phyloP scores from a whole-genome alignment of 1,140 invertebrate species.

The Megalonaias nervosa region DNA sequence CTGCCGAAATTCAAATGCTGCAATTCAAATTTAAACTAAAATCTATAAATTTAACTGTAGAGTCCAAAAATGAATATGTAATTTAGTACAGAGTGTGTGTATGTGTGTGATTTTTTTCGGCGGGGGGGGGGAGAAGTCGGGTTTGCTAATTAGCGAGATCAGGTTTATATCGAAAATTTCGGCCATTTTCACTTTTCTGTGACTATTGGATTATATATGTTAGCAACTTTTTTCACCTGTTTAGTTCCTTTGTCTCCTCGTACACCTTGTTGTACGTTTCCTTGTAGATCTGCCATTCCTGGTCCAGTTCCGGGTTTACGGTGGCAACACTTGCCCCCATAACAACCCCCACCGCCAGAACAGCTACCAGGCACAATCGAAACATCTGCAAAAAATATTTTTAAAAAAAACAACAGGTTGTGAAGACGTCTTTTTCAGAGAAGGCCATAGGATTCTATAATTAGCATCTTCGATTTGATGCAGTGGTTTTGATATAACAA shows the following conservation, averaged over 20 bases:
- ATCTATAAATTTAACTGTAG: background rate
- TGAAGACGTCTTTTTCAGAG: too few relatives aligned
- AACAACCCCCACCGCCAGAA: conserved; percentile 22
- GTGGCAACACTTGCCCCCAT: conserved; percentile 6
- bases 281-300: conserved; percentile 47
- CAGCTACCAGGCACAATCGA: conserved; percentile 23
- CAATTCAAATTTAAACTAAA: background rate
- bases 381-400: conserved; percentile 37
- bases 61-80: background rate
- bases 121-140: too few relatives aligned
- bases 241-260: conserved; percentile 24
- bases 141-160: too few relatives aligned
- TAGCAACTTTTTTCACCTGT: conserved; percentile 14
- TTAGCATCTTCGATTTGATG: too few relatives aligned
- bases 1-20: background rate
- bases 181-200: too few relatives aligned
- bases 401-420: too few relatives aligned
- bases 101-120: background rate
- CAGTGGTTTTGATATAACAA: too few relatives aligned
- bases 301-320: conserved; percentile 32
- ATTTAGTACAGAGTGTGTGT: background rate
- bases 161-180: too few relatives aligned
- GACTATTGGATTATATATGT: too few relatives aligned
- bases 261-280: conserved; percentile 46
- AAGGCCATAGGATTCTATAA: too few relatives aligned